Conservation (phyloP, 1,140 invertebrate genomes). For the Cepaea nemoralis region DNA sequence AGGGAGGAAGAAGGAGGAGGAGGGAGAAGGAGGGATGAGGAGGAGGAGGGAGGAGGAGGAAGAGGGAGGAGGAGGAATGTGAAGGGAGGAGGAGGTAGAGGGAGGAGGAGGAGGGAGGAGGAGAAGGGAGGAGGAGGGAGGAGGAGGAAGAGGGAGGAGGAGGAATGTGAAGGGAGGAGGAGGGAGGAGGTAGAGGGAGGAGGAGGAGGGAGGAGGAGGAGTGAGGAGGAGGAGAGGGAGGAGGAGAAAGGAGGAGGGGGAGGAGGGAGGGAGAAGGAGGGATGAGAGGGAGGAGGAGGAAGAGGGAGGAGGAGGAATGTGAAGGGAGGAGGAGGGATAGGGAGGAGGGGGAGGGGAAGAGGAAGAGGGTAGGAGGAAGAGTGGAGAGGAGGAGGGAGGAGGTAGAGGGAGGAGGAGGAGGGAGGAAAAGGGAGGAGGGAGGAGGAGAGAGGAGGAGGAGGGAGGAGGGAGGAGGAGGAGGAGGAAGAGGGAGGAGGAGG, state of each 20-base stretch:
- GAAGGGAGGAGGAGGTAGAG: no score
- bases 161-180: background rate
- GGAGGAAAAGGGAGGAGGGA: background rate
- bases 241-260: background rate
- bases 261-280: background rate
- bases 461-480: background rate
- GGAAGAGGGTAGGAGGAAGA: background rate
- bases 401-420: background rate
- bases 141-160: background rate
- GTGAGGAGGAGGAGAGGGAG: background rate
- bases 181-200: slow-evolving; percentile 1
- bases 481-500: slow-evolving; percentile 20
- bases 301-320: background rate
- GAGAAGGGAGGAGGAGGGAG: no score
- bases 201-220: background rate
- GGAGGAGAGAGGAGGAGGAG: background rate
- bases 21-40: no score
- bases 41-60: no score
- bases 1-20: no score
- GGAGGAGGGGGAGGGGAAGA: background rate
- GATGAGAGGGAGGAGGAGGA: background rate
- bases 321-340: background rate
- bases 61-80: no score
- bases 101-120: no score
- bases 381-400: background rate